Evolutionary conservation across 1,140 invertebrate species (phyloP), one percentile per base, ranked within the genome.

Genomic region (Papilio xuthus): DNA sequence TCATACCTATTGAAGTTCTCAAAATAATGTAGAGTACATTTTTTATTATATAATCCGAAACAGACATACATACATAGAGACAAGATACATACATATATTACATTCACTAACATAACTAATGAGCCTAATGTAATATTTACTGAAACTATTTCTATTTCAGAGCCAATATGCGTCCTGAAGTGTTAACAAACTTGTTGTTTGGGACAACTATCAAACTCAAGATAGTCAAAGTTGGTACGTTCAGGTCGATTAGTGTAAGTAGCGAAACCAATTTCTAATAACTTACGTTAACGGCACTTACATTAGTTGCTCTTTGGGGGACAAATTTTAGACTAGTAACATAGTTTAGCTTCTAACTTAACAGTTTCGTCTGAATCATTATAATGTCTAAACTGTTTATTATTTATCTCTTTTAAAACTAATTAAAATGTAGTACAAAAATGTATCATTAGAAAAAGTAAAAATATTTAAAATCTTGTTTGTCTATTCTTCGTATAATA

Each of bases 261-360:
- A 89, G 90, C 81, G 84, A 79, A 87, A 91, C 89, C 90, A 89
- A 92, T 92, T 89, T 90, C 87, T 90, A 91, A 90, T 92, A 92
- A 90, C 86, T 91, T 90, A 86, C 86, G 87, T 89, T 92, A 93
- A 90, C 86, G 85, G 88, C 89, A 92, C 86, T 92, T 92, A 85
- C 84, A 82, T 80, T 82, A 90, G 89, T 90, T 89, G 76, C 79
- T 73, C 81, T 70, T 78, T 81, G 78, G 85, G 80, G 83, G 56
- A 60, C 56, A 60, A 60, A 60, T 60, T 60, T 60, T 88, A 78
- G 82, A 80, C 74, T 78, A 78, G 81, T 81, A 77, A 80, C 85
- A 89, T 90, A 89, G 87, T 92, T 89, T 28, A 32, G 73, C 70
- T 88, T 86, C 83, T 82, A 89, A 88, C 83, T 90, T 90, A 78